Base-by-base conservation (phyloP, 2,797 vertebrate species). In the Leptatherina wallacei region DNA sequence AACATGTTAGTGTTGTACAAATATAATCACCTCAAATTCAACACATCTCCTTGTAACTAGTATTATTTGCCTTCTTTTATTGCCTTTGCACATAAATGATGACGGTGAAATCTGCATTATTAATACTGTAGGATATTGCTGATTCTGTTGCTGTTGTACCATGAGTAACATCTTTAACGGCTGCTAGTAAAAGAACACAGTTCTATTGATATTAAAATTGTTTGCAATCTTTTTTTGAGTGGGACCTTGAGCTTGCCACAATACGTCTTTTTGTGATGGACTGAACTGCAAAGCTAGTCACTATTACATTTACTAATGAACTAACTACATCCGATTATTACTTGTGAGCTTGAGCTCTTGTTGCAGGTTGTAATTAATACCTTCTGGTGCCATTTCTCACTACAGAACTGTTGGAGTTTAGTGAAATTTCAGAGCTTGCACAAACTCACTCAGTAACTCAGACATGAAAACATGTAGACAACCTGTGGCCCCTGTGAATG, bases 401-500 rank as follows among this genome's bases (percentile, higher is more conserved):
- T 6, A 1, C 1, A 2, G 20, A 18, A 20, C 6, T 42, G 35
- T 56, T 44, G 71, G 54, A 3, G 66, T 24, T 73, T 2, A 13
- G 66, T 65, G 67, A 84, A 78, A 69, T 65, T 12, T 75, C 65
- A 44, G 65, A 51, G 49, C 38, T 77, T 61, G 24, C 36, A 36
- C 61, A 16, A 54, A n/a, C 73, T 1, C 33, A 75, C 62, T 79
- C 61, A 11, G 54, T 62, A 51, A 61, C 70, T 71, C 71, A 74
- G 78, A 86, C 85, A 84, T 60, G 70, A 79, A 86, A 87, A 84
- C 87, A 87, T 63, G 65, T 8, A 65, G 79, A 89, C 71, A 83
- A 85, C 78, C 75, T 52, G 78, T 61, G 71, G 76, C 84, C 85
- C 80, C 80, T 83, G 87, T 80, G 84, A 89, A 90, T 59, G 75